phyloP scores from a whole-genome alignment of 1,140 invertebrate genomes.

The silkworm (Bombyx mori) region ASM3026992v2 NC_085119.1:11028501-11029000 shows the following conservation, averaged over 20 bases:
- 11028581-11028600: constrained; percentile 17
- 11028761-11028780: no score
- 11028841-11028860: not conserved
- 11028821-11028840: not conserved
- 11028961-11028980: not conserved
- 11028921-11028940: not conserved
- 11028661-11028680: constrained; percentile 66
- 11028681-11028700: constrained; percentile 55
- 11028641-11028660: constrained; percentile 44
- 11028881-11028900: no score
- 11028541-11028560: no score
- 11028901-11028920: no score
- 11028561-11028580: not conserved
- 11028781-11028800: no score
- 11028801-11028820: no score
- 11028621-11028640: constrained; percentile 45
- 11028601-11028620: constrained; percentile 9
- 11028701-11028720: constrained; percentile 50
- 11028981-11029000: not conserved
- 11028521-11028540: no score
- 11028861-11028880: not conserved
- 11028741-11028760: no score
- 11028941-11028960: not conserved
- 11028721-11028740: constrained; percentile 50
- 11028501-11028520: no score